These are phyloP conservation scores for Pelagia noctiluca DNA, from an alignment of 30 jellyfish, hydroid and myxozoan genomes.

Conservation along the genomic window DNA sequence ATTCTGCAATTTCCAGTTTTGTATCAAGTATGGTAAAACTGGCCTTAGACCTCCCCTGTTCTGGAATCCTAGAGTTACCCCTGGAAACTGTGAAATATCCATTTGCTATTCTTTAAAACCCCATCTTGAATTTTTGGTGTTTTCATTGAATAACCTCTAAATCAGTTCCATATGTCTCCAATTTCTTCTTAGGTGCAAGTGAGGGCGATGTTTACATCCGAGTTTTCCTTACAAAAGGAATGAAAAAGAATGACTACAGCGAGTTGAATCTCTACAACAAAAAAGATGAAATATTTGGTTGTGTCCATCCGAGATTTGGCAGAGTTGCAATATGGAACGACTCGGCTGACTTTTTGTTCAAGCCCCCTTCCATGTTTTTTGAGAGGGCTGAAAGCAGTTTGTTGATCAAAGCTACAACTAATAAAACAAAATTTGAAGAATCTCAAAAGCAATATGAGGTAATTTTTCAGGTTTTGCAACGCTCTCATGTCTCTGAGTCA, in stretches of 20 bases:
- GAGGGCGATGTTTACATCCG: slow-evolving; percentile 66
- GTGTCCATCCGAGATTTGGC: slow-evolving; percentile 65
- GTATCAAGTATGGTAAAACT: no score
- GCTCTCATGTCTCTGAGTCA: no score
- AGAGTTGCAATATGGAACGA: slow-evolving; percentile 77
- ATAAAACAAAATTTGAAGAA: slow-evolving; percentile 32
- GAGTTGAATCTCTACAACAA: slow-evolving; percentile 57
- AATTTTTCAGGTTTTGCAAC: no score
- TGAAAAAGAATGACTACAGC: slow-evolving; percentile 80
- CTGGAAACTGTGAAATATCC: neutral
- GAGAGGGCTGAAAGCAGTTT: slow-evolving; percentile 71
- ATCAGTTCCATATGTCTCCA: neutral
- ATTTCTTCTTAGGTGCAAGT: slow-evolving; percentile 26
- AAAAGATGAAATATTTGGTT: slow-evolving; percentile 62
- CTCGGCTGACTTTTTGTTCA: slow-evolving; percentile 47
- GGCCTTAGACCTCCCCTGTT: no score
- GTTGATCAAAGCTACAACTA: slow-evolving; percentile 54
- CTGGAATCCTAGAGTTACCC: neutral
- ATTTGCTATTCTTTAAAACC: no score
- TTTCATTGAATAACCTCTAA: no score
- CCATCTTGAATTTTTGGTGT: neutral
- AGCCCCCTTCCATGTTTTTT: slow-evolving; percentile 77
- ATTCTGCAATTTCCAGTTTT: neutral
- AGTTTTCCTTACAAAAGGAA: slow-evolving; percentile 48
- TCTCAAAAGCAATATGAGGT: slow-evolving; percentile 47